These are phyloP conservation scores for Stenoptilia bipunctidactyla DNA, from an alignment of 2,888 invertebrate genomes.

Conservation along the genomic window DNA sequence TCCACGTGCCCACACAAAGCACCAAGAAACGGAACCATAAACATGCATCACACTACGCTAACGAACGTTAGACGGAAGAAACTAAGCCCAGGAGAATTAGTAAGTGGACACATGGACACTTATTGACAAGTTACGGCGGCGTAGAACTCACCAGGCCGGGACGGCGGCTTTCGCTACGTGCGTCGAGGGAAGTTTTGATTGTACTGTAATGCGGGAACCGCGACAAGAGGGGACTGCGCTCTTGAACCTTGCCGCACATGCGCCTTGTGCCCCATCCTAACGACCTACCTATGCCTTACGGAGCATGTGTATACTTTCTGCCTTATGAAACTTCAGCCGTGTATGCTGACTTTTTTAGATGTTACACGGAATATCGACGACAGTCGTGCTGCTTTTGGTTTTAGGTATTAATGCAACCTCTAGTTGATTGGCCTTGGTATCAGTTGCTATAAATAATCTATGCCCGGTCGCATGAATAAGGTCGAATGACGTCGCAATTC, in stretches of 20 bases:
- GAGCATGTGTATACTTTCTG: background rate
- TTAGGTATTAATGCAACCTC: too few species aligned
- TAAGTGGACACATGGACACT: slow-evolving; percentile 11
- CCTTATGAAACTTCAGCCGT: too few species aligned
- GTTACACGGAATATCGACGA: too few species aligned
- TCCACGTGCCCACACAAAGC: slow-evolving; percentile 28
- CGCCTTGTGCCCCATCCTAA: slow-evolving; percentile 17
- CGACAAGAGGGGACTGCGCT: slow-evolving; percentile 17
- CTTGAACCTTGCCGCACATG: slow-evolving; percentile 27
- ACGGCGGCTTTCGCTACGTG: background rate
- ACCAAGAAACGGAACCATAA: slow-evolving; percentile 36
- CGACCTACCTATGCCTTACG: slow-evolving; percentile 11
- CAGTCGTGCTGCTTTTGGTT: too few species aligned
- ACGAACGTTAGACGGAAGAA: slow-evolving; percentile 31
- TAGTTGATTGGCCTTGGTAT: too few species aligned
- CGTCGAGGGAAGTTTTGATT: slow-evolving; percentile 4
- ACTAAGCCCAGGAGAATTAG: slow-evolving; percentile 38
- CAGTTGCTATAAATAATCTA: too few species aligned
- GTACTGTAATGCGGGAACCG: slow-evolving; percentile 27
- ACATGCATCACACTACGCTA: slow-evolving; percentile 63
- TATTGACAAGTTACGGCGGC: background rate
- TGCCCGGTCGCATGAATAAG: too few species aligned
- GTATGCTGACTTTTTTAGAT: too few species aligned
- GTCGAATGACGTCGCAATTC: too few species aligned
- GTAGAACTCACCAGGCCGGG: background rate